Evolutionary conservation across 2,888 invertebrate species (phyloP), one percentile per base, ranked within the genome.

Genomic region (Melanostoma mellinum): DNA sequence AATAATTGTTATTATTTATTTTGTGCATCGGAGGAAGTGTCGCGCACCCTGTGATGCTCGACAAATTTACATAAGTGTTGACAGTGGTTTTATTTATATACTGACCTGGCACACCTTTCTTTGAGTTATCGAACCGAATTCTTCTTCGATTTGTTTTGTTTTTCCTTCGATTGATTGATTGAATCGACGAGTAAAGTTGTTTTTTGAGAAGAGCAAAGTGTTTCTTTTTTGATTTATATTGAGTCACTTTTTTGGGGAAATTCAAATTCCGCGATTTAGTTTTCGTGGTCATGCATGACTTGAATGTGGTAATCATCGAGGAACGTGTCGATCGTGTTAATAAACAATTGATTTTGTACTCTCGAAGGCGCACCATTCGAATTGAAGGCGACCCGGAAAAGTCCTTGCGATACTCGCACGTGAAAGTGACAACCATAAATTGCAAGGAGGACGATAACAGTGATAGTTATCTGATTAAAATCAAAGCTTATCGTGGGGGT

Each of bases 281-380:
- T 53, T 67, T 67, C 65, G 67, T 52, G 78, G 84, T 84, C 84
- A 84, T 84, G 84, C 78, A 67, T 55, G 84, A 84, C 71, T 79
- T 84, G 79, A 84, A 71, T 72, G 74, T 84, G 46, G 79, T 79
- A 40, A 79, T 84, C 55, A 55, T 75, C 44, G 84, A 84, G 69
- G 79, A 84, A 84, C 84, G 79, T 79, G 84, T 79, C 55, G 84
- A 84, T 69, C 84, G 84, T 78, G 79, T 79, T 38, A 78, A 84
- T 33, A 74, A 84, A n/a, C 58, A 84, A 75, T 48, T 79, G 60
- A 56, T 84, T 38, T 56, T 75, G 71, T 74, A 74, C 65, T 79
- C 84, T 3, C 74, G 84, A 20, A 84, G 55, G 40, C 84, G 84
- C 75, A 79, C 79, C 42, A 84, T 84, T 58, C 78, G 74, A 10